Conservation (phyloP, 2,888 invertebrate genomes). For the Stenchaetothrips biformis region DNA sequence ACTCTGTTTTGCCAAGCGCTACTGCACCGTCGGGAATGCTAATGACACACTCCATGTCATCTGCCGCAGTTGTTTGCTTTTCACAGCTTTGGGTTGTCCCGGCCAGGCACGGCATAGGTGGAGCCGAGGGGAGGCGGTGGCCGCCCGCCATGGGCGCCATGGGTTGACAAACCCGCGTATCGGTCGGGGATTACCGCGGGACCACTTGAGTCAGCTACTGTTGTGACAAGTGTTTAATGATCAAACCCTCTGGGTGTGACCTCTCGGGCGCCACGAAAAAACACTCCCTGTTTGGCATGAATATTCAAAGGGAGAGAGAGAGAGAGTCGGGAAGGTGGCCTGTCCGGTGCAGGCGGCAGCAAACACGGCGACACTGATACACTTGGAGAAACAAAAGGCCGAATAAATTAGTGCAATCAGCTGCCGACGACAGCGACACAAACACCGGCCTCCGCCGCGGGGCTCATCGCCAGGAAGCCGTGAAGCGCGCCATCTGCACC, state of each 20-base stretch:
- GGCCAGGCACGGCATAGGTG: background rate
- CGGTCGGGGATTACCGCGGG: background rate
- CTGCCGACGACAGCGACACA: background rate
- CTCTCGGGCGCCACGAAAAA: too few relatives aligned
- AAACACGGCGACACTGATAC: background rate
- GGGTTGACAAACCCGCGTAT: too few relatives aligned
- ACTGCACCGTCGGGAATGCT: background rate
- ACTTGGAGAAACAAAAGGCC: background rate
- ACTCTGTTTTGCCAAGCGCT: background rate
- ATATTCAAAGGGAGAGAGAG: background rate
- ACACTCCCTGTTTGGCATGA: background rate
- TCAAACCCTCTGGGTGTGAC: background rate
- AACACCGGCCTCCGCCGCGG: background rate
- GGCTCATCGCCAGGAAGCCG: background rate
- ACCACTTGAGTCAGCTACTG: background rate
- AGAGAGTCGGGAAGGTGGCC: background rate
- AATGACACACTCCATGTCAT: conserved; percentile 16
- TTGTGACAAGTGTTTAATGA: conserved; percentile 21
- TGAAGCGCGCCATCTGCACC: too few relatives aligned
- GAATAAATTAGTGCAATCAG: background rate
- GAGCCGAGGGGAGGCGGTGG: background rate
- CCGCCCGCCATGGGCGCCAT: background rate
- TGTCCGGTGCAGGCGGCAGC: background rate
- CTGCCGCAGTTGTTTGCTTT: background rate
- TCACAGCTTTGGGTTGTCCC: conserved; percentile 7